Percentiles rank a stretch among this genome's conserved stretches.
Conservation (phyloP, 2,888 invertebrate genomes). For the Junonia oenone region DNA sequence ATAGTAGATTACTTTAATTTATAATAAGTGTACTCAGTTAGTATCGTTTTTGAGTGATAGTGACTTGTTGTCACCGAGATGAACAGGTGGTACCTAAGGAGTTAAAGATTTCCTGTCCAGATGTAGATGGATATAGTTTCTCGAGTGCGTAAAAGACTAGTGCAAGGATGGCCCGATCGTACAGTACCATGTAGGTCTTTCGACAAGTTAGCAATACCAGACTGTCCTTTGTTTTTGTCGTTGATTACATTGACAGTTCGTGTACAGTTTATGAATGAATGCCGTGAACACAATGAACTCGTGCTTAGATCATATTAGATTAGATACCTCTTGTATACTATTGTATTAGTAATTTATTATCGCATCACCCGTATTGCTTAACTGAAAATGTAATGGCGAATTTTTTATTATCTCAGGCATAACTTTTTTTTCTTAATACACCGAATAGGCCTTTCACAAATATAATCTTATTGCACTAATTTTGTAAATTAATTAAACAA, state of each 20-base stretch:
- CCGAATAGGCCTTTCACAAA: too few species aligned
- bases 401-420: too few species aligned
- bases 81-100: constrained; percentile 67
- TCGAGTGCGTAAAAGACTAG: constrained; percentile 31
- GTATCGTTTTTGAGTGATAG: constrained; percentile 16
- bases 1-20: background rate
- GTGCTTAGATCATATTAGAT: constrained; percentile 58
- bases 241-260: constrained; percentile 66
- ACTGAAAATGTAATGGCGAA: background rate
- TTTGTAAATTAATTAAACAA: too few species aligned
- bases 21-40: background rate
- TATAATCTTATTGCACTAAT: too few species aligned
- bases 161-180: constrained; percentile 29
- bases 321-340: constrained; percentile 49
- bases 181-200: background rate
- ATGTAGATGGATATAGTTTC: constrained; percentile 47
- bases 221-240: constrained; percentile 61
- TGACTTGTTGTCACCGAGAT: constrained; percentile 63
- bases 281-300: constrained; percentile 64
- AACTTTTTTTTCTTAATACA: too few species aligned
- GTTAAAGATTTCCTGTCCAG: constrained; percentile 30
- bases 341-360: constrained; percentile 29
- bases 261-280: constrained; percentile 71
- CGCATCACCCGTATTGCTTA: background rate
- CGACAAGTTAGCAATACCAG: background rate